Evolutionary conservation across 2,113 vertebrate genomes (phyloP), one percentile per base, ranked within the genome.

Genomic region (Crocuta crocuta): DNA sequence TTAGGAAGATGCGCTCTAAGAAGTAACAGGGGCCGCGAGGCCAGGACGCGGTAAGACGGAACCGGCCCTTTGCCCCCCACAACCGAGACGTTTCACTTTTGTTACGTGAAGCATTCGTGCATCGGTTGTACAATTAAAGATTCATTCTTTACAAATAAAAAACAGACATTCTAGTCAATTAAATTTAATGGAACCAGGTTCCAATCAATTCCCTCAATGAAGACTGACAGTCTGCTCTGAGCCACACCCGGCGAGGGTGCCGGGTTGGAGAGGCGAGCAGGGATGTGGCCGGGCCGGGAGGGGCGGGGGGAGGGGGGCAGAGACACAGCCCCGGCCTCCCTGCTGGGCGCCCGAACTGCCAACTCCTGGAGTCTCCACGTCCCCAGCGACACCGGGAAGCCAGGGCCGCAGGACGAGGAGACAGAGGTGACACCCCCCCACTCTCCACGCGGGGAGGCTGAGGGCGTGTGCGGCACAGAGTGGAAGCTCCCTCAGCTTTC

Each of bases 111-210:
- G 88, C 48, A 70, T 82, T 82, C 7, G 74, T 71, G 35, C 92
- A 87, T 28, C 74, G 43, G 33, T 35, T 94, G 58, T 83, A 24
- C 12, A 84, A 94, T 89, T 85, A 76, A 97, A 95, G 88, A 79
- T 71, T 48, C 88, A 61, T 63, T 35, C 50, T 87, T 91, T 82
- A 63, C 73, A 73, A 71, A 94, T 73, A 85, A 95, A 90, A 65
- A 43, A 55, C 19, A 82, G 83, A 39, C 9, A 48, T 83, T 71
- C 13, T 63, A 53, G n/a, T 71, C 65, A 95, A 81, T 92, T 88
- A 81, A 65, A 87, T 73, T 6, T 93, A 76, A 83, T 39, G 68
- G n/a, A 87, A 78, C 68, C 76, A 58, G 68, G 24, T 45, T 94
- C 55, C 2, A 84, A 85, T 61, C 43, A 84, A 85, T 48, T 89